Percentiles rank a stretch among this genome's conserved stretches.
These are phyloP conservation scores for Smutsia temminckii DNA, from an alignment of 2,797 vertebrate genomes.

Conservation along the genomic window DNA sequence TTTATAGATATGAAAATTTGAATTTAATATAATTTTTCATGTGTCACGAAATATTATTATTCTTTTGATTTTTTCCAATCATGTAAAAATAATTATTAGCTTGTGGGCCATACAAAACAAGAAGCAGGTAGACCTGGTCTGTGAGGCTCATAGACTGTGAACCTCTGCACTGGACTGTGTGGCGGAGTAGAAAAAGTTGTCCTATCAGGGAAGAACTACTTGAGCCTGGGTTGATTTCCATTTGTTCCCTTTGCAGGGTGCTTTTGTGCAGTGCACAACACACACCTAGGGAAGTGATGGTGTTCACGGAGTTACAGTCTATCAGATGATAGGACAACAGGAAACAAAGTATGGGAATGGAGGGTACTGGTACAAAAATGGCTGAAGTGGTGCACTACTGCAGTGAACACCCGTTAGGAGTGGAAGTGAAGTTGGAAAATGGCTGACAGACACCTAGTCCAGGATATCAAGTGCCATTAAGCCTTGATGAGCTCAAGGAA, in stretches of 20 bases:
- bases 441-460: neutral
- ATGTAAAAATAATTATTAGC: conserved; percentile 4
- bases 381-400: neutral
- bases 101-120: neutral
- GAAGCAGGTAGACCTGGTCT: neutral
- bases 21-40: neutral
- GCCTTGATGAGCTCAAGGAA: neutral
- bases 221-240: neutral
- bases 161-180: neutral
- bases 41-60: neutral
- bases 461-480: neutral
- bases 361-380: neutral
- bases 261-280: neutral
- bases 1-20: neutral
- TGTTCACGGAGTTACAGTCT: neutral
- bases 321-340: neutral
- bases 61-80: neutral
- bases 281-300: neutral
- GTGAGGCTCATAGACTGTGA: neutral
- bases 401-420: neutral
- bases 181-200: neutral
- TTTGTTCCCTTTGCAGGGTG: neutral
- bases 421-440: neutral
- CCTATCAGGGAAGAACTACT: neutral
- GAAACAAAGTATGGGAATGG: neutral